Percentiles rank a stretch among this genome's conserved stretches.
These are phyloP conservation scores for Lethenteron reissneri DNA, from an alignment of 2,113 vertebrate species.

Conservation along the genomic window DNA sequence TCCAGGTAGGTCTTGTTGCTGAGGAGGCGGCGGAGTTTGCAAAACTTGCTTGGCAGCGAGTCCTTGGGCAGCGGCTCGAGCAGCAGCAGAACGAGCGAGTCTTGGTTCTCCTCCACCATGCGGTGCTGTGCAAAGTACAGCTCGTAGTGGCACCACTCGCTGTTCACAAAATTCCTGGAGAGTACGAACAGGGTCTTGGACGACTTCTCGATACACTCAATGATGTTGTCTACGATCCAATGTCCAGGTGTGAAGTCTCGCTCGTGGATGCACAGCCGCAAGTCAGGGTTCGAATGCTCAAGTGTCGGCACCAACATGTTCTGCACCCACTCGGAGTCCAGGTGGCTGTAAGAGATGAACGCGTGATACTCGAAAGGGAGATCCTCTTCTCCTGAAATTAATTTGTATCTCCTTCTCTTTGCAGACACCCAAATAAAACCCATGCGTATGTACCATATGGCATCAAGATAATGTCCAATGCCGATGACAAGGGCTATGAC, in stretches of 20 bases:
- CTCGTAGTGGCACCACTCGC: conserved; percentile 82
- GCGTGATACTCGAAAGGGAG: conserved; percentile 18
- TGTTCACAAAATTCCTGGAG: conserved; percentile 52
- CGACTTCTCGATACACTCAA: conserved; percentile 52
- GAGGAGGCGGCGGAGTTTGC: conserved; percentile 52
- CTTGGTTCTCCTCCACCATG: conserved; percentile 43
- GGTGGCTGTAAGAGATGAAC: conserved; percentile 27
- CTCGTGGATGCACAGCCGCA: conserved; percentile 52
- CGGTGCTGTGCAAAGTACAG: conserved; percentile 72
- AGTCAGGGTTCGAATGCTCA: conserved; percentile 5
- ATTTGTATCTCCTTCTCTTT: conserved; percentile 16
- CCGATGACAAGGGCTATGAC: conserved; percentile 10
- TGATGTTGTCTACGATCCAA: conserved; percentile 67
- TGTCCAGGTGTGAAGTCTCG: conserved; percentile 54
- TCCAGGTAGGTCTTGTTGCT: conserved; percentile 65
- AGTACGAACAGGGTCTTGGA: conserved; percentile 47
- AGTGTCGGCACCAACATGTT: conserved; percentile 14
- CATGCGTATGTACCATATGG: conserved; percentile 23
- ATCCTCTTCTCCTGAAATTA: conserved; percentile 10
- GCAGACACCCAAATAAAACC: conserved; percentile 24
- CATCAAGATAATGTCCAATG: conserved; percentile 18
- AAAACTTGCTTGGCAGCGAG: conserved; percentile 51
- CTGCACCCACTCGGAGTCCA: conserved; percentile 20
- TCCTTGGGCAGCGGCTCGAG: conserved; percentile 46
- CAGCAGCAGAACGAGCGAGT: conserved; percentile 37